phyloP scores from a whole-genome alignment of 1,140 invertebrate species.

The Dinoponera quadriceps region DNA sequence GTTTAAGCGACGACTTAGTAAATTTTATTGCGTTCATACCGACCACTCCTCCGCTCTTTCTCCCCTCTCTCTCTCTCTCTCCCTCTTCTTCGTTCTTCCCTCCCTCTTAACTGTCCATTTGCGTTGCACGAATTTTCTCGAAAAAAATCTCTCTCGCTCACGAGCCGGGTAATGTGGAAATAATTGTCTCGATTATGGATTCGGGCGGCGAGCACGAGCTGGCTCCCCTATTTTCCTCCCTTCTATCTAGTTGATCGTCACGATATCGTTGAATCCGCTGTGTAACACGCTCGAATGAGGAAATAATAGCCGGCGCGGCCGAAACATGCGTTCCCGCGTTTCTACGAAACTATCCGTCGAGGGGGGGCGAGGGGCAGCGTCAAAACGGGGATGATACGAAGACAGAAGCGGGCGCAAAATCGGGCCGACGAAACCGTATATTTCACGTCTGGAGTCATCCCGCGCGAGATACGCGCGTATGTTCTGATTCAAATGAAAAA shows the following conservation, averaged over 20 bases:
- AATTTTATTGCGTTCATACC: background rate
- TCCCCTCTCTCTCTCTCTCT: too few species aligned
- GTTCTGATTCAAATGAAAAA: slow-evolving; percentile 3
- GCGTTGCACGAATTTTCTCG: background rate
- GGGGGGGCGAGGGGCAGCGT: background rate
- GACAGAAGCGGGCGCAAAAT: background rate
- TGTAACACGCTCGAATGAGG: slow-evolving; percentile 79
- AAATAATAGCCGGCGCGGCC: slow-evolving; percentile 73
- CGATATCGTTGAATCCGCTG: slow-evolving; percentile 71
- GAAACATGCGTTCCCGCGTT: slow-evolving; percentile 50
- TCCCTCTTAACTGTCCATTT: background rate
- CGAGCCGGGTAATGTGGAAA: slow-evolving; percentile 70
- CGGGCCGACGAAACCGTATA: background rate
- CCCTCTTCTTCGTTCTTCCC: too few species aligned
- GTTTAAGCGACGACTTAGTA: slow-evolving; percentile 10
- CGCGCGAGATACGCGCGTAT: slow-evolving; percentile 1
- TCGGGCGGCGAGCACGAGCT: slow-evolving; percentile 53
- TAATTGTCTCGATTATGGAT: slow-evolving; percentile 74
- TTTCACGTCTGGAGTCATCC: slow-evolving; percentile 32
- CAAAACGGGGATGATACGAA: slow-evolving; percentile 9
- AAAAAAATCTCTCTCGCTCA: background rate
- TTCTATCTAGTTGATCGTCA: slow-evolving; percentile 44
- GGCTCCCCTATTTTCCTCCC: slow-evolving; percentile 8
- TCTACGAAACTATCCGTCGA: slow-evolving; percentile 6
- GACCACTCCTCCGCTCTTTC: too few species aligned